Conservation (phyloP, 2,888 invertebrate genomes). For the Drosophila phalerata region DNA sequence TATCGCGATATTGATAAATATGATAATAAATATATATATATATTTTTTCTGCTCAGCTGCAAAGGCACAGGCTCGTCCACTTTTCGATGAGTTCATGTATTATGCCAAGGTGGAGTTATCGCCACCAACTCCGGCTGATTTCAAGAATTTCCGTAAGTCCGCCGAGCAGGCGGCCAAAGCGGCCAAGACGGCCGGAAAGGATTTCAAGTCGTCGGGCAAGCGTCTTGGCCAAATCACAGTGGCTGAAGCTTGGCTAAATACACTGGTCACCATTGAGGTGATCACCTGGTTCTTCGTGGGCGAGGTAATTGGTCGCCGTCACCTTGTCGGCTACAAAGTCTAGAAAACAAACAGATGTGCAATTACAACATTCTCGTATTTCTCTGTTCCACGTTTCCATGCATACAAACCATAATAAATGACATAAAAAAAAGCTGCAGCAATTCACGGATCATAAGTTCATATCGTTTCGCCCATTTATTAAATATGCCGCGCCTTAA, state of each 20-base stretch:
- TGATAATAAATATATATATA: neutral
- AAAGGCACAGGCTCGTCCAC: constrained; percentile 55
- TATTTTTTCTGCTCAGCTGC: constrained; percentile 32
- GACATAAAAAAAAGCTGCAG: constrained; percentile 37
- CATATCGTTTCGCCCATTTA: constrained; percentile 35
- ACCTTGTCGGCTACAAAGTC: constrained; percentile 70
- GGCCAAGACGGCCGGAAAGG: constrained; percentile 42
- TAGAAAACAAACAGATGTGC: constrained; percentile 31
- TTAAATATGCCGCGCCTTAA: constrained; percentile 44
- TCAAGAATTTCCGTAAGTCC: constrained; percentile 35
- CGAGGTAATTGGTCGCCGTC: constrained; percentile 71
- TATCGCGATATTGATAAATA: neutral
- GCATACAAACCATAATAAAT: constrained; percentile 20
- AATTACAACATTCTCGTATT: constrained; percentile 9
- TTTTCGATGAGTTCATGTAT: constrained; percentile 57
- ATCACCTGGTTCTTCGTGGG: constrained; percentile 71
- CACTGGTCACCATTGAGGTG: constrained; percentile 66
- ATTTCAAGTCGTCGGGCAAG: constrained; percentile 25
- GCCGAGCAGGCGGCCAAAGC: constrained; percentile 44
- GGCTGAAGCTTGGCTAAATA: constrained; percentile 57
- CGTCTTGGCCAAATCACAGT: constrained; percentile 50
- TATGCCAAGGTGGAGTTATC: constrained; percentile 71
- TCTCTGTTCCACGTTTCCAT: neutral
- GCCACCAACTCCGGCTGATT: constrained; percentile 64
- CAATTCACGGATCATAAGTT: constrained; percentile 46